Evolutionary conservation across 30 jellyfish, hydroid and myxozoan species (phyloP).

Genomic region (Pelagia noctiluca): DNA sequence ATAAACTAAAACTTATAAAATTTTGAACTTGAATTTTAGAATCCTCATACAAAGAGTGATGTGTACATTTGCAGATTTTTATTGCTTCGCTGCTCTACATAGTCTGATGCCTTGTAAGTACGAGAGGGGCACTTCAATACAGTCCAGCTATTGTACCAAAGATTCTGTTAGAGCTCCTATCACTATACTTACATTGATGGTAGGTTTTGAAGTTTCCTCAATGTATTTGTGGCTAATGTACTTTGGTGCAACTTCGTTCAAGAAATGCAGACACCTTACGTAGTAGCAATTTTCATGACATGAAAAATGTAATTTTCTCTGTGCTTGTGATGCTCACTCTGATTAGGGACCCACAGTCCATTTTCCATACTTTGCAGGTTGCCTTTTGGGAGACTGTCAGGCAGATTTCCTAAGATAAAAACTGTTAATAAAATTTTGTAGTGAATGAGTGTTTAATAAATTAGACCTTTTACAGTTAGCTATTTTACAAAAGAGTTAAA

Average conservation of each 20-base stretch:
- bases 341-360: slow-evolving; percentile 35
- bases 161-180: background rate
- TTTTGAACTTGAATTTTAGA: too few species aligned
- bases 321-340: slow-evolving; percentile 21
- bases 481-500: too few species aligned
- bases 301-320: slow-evolving; percentile 24
- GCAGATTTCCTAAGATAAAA: too few species aligned
- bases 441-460: too few species aligned
- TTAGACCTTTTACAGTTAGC: too few species aligned
- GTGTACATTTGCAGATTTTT: too few species aligned
- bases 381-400: slow-evolving; percentile 25
- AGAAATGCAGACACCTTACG: slow-evolving; percentile 24
- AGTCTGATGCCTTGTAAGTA: background rate
- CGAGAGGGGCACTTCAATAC: background rate
- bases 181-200: slow-evolving; percentile 39
- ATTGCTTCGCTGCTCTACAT: background rate
- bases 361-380: slow-evolving; percentile 42
- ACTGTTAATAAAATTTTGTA: too few species aligned
- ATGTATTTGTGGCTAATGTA: slow-evolving; percentile 27
- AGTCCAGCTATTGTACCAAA: background rate
- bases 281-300: slow-evolving; percentile 32
- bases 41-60: too few species aligned
- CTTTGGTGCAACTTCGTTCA: slow-evolving; percentile 33
- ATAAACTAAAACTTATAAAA: too few species aligned
- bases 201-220: slow-evolving; percentile 40